Conservation (phyloP, 2,113 vertebrate species). For the Pseudopipra pipra region DNA sequence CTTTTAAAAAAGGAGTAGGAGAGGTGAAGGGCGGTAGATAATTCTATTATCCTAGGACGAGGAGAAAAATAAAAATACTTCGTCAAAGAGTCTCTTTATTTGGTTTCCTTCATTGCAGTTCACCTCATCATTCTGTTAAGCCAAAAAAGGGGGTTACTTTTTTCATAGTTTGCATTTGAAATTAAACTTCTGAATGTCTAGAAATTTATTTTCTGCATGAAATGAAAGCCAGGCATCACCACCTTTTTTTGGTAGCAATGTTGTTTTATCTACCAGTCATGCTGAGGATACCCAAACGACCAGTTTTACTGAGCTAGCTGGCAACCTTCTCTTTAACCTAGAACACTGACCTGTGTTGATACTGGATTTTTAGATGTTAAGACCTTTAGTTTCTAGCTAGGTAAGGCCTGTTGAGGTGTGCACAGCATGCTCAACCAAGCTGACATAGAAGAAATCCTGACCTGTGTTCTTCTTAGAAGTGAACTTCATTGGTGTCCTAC, state of each 20-base stretch:
- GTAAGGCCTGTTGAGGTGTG: background rate
- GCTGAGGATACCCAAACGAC: background rate
- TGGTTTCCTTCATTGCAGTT: background rate
- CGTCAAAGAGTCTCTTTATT: background rate
- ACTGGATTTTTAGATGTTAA: background rate
- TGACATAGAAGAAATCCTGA: background rate
- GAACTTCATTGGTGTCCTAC: background rate
- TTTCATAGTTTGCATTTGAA: background rate
- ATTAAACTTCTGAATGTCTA: background rate
- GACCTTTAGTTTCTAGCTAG: background rate
- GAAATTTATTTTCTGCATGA: background rate
- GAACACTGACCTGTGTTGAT: background rate
- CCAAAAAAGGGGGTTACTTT: background rate
- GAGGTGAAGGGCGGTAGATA: background rate
- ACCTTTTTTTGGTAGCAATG: background rate
- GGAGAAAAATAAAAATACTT: background rate
- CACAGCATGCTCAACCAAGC: background rate
- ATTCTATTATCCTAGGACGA: background rate
- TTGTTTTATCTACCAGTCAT: background rate
- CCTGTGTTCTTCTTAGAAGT: background rate
- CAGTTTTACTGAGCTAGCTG: background rate
- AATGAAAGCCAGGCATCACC: background rate
- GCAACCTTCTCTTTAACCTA: background rate
- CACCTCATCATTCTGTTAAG: background rate
- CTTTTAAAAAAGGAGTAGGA: background rate